Evolutionary conservation across 2,888 invertebrate species (phyloP).

Genomic region (Calliopum simillimum): DNA sequence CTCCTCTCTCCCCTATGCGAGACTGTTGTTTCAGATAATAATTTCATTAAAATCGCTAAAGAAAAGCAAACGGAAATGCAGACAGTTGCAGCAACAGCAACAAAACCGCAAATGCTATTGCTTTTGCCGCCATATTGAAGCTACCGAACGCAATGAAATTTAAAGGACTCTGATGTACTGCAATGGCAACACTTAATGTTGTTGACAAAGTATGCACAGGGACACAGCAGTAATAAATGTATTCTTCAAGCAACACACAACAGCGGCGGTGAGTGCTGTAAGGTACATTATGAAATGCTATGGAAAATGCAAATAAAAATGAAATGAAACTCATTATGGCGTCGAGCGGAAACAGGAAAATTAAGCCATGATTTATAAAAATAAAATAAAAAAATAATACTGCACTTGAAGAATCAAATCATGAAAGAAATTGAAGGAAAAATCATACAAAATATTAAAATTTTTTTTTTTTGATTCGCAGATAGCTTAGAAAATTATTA

Average conservation of each 20-base stretch:
- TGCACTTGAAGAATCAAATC: too few species aligned
- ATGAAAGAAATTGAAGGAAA: too few species aligned
- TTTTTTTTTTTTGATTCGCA: too few species aligned
- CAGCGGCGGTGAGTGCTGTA: conserved; percentile 1
- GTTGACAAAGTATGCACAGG: neutral
- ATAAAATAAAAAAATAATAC: too few species aligned
- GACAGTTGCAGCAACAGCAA: neutral
- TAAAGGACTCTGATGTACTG: neutral
- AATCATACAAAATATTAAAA: too few species aligned
- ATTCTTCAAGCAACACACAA: neutral
- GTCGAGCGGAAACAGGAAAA: conserved; percentile 54
- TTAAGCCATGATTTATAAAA: conserved; percentile 54
- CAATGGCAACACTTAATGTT: conserved; percentile 14
- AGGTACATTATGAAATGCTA: neutral
- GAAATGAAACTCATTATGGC: conserved; percentile 46
- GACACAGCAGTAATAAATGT: conserved; percentile 12
- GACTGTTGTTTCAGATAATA: conserved; percentile 33
- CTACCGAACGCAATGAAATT: neutral
- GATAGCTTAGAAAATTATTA: too few species aligned
- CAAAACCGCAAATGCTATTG: conserved; percentile 2
- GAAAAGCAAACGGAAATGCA: conserved; percentile 19
- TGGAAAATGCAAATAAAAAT: conserved; percentile 37
- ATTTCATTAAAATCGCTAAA: conserved; percentile 36
- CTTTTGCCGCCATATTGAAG: conserved; percentile 22
- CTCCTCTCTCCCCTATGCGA: neutral